Conservation (phyloP, 1,140 invertebrate genomes). For the Caenorhabditis elegans region DNA sequence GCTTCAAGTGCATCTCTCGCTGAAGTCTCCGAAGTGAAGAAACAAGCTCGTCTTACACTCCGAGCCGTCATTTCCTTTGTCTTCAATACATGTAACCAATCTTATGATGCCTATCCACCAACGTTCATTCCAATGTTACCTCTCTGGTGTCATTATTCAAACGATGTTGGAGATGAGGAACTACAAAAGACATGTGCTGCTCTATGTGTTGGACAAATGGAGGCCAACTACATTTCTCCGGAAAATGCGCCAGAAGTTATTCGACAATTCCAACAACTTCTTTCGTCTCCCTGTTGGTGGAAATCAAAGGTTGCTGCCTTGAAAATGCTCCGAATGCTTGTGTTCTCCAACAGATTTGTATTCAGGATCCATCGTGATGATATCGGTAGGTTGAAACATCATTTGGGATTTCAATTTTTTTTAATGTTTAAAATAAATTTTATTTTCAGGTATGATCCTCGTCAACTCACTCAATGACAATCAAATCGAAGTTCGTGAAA, state of each 20-base stretch:
- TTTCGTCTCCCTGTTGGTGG: constrained; percentile 73
- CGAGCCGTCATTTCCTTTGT: constrained; percentile 45
- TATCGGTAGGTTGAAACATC: constrained; percentile 51
- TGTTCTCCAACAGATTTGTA: constrained; percentile 81
- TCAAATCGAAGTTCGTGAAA: constrained; percentile 72
- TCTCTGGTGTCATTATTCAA: constrained; percentile 54
- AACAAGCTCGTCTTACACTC: constrained; percentile 40
- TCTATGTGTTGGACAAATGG: constrained; percentile 71
- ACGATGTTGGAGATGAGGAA: constrained; percentile 74
- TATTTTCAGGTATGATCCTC: constrained; percentile 53
- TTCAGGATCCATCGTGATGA: constrained; percentile 72
- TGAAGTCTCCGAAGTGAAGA: constrained; percentile 40
- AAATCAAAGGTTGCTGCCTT: constrained; percentile 75
- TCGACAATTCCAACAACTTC: constrained; percentile 50
- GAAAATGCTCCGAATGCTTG: constrained; percentile 77
- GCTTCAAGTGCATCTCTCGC: background rate
- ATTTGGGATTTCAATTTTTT: background rate
- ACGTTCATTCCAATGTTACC: constrained; percentile 57
- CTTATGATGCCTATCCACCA: constrained; percentile 46
- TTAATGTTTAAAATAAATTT: too few relatives aligned
- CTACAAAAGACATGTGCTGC: constrained; percentile 73
- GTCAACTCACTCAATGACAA: constrained; percentile 53
- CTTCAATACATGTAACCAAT: constrained; percentile 33
- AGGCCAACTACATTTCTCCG: constrained; percentile 57
- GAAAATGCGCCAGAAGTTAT: constrained; percentile 36